A percentile compares a stretch with the other conserved stretches of the same genome.
phyloP scores from a whole-genome alignment of 2,113 vertebrate genomes.

The Tringa solitaria region DNA sequence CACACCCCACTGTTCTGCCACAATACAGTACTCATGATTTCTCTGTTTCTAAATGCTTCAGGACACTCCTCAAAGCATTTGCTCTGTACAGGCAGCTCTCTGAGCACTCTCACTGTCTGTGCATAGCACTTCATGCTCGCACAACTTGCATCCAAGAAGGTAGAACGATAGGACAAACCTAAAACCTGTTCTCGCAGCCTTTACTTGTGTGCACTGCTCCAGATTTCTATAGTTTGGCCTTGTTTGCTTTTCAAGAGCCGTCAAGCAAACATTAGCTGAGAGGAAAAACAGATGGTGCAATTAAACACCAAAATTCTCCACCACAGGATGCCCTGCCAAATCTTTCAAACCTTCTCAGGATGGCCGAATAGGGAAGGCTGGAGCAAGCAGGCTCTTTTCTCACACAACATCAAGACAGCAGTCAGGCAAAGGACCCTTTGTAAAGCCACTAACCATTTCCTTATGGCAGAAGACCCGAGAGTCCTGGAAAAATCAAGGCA shows the following conservation, averaged over 20 bases:
- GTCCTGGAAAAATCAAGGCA: background rate
- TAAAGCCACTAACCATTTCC: background rate
- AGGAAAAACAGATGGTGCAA: background rate
- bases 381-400: background rate
- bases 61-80: background rate
- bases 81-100: background rate
- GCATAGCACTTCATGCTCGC: background rate
- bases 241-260: background rate
- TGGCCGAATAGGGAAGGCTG: background rate
- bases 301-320: constrained; percentile 1
- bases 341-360: background rate
- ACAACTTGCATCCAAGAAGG: background rate
- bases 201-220: background rate
- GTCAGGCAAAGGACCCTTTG: background rate
- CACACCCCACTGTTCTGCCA: background rate
- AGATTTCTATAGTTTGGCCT: background rate
- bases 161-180: background rate
- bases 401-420: background rate
- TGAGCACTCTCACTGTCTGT: background rate
- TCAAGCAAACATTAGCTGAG: background rate
- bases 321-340: background rate
- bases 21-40: background rate
- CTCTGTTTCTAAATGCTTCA: background rate
- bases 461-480: background rate
- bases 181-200: background rate